Evolutionary conservation across 2,888 invertebrate species (phyloP), one percentile per base, ranked within the genome.

Genomic region (Lumbricus terrestris): DNA sequence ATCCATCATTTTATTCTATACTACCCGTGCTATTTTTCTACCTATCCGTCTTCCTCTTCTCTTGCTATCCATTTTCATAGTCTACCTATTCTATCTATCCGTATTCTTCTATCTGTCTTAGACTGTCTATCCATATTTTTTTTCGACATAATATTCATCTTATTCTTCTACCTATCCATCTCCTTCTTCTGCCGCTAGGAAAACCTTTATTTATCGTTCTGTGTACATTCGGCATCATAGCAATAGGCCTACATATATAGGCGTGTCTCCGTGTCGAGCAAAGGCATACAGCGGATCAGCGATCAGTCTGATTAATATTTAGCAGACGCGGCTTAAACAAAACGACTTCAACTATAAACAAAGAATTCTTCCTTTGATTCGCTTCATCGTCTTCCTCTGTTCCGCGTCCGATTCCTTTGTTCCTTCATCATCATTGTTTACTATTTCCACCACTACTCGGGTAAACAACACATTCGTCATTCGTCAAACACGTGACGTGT

Each of bases 401-500:
- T 2, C 29, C 16, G n/a, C n/a, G n/a, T n/a, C n/a, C n/a, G n/a
- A n/a, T 69, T n/a, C 69, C 69, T 69, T 69, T 69, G 69, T 69
- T 69, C 69, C 40, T n/a, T n/a, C n/a, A 0, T 29, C n/a, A 16
- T n/a, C 69, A n/a, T n/a, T 11, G 69, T 69, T 69, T 69, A 69
- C 69, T 69, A 69, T 69, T 69, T 69, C 29, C 69, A n/a, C 29
- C n/a, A 69, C 69, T 69, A 69, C 69, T 69, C 69, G 8, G n/a
- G n/a, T 69, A 69, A 69, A 69, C 69, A 69, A 69, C 29, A 69
- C 69, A 69, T 69, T 69, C 69, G n/a, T 69, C 69, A 69, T 69
- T 69, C 69, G n/a, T 69, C 69, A 69, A 69, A 69, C 69, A 69
- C 69, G n/a, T 69, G 69, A 69, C 69, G n/a, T 69, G 69, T 69